Base-by-base conservation (phyloP, 2,888 invertebrate genomes). In the Nephrotoma flavescens region DNA sequence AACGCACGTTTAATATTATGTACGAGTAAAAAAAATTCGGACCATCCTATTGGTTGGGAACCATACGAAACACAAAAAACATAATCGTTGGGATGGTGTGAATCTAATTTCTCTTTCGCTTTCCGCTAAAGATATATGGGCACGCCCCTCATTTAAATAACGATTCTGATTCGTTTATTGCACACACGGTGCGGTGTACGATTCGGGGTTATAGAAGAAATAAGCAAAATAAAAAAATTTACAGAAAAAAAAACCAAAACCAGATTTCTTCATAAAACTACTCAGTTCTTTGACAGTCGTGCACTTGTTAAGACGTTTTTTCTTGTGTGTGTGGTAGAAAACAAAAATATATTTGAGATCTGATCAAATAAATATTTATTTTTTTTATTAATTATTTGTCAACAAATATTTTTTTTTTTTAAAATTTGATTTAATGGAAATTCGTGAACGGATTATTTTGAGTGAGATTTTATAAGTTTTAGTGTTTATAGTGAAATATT, bases 261-360 rank as follows among this genome's bases (percentile, higher is more conserved):
- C 85, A 85, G 85, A 85, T 85, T 85, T 71, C 71, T 71, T 85
- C 19, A 85, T 44, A 87, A 87, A 86, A 86, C 86, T 87, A 87
- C 90, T 91, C 90, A 91, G 91, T 91, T 91, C 90, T 90, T 90
- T 89, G 90, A 90, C 90, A 91, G 91, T 91, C 91, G 90, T 92
- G 91, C 91, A 91, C 91, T 91, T 90, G 90, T 90, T 89, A 90
- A 89, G 91, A 91, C 91, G 91, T 91, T 90, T 89, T 87, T 87
- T 84, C 86, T 71, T 71, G 71, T 71, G 71, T 71, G 31, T 71
- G 86, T 86, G 31, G 31, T 86, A 31, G 9, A 71, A 71, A 71
- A 71, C 52, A 57, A 1, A 47, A 9, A 52, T 31, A 31, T 52
- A 15, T 52, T 52, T 15, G 52, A 52, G 71, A 71, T 71, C 31